Conservation (phyloP, 2,113 vertebrate species). For the Thymallus thymallus region DNA sequence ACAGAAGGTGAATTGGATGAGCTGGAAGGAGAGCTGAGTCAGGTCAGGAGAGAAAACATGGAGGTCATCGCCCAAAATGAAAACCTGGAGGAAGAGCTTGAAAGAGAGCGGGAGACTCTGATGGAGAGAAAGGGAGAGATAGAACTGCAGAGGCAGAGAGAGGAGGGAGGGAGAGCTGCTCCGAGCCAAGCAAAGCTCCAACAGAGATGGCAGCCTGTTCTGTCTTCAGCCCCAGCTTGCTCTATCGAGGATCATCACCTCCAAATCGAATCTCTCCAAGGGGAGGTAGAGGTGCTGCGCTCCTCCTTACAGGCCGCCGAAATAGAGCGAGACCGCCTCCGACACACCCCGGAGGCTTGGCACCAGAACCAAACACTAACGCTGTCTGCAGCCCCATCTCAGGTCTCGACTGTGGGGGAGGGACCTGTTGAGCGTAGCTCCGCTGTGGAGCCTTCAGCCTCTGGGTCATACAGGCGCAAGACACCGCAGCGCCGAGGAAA, state of each 20-base stretch:
- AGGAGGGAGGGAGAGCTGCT: constrained; percentile 26
- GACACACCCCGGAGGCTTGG: constrained; percentile 49
- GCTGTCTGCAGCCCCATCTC: constrained; percentile 23
- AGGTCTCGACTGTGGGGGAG: constrained; percentile 45
- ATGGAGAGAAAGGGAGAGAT: constrained; percentile 7
- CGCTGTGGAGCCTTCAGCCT: constrained; percentile 24
- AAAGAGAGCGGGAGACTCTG: constrained; percentile 35
- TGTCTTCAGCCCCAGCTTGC: constrained; percentile 35
- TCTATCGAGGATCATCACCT: constrained; percentile 54
- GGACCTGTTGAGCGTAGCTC: constrained; percentile 52
- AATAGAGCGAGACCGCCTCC: constrained; percentile 52
- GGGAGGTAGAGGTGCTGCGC: constrained; percentile 58
- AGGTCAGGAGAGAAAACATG: constrained; percentile 71
- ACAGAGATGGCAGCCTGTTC: constrained; percentile 27
- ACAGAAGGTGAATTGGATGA: constrained; percentile 71
- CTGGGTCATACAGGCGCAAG: constrained; percentile 70
- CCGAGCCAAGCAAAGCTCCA: constrained; percentile 32
- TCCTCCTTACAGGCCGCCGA: constrained; percentile 46
- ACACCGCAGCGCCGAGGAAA: constrained; percentile 80
- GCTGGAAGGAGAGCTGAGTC: constrained; percentile 76
- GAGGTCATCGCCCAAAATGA: constrained; percentile 65
- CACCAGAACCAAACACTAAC: constrained; percentile 17
- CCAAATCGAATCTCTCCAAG: constrained; percentile 57
- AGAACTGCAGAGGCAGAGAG: not conserved
- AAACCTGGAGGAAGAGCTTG: constrained; percentile 61